Conservation (phyloP, 2,888 invertebrate species). For the Tortricodes alternella region DNA sequence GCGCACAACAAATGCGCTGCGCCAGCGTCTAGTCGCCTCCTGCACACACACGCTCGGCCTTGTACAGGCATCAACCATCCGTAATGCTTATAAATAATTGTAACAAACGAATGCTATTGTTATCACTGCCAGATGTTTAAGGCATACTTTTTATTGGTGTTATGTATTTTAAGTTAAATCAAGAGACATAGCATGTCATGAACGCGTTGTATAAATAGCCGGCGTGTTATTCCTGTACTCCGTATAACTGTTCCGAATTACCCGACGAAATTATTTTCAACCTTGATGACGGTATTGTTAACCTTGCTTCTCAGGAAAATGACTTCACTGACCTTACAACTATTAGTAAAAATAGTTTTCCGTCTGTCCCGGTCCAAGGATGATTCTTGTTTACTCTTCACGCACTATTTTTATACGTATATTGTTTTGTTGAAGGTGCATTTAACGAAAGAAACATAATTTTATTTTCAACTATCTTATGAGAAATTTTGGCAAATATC, state of each 20-base stretch:
- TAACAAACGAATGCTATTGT: no score
- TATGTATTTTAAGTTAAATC: slow-evolving; percentile 1
- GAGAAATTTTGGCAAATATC: slow-evolving; percentile 55
- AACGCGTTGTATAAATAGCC: slow-evolving; percentile 42
- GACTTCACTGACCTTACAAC: slow-evolving; percentile 55
- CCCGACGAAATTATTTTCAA: slow-evolving; percentile 63
- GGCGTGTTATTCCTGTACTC: slow-evolving; percentile 54
- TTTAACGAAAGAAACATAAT: slow-evolving; percentile 2
- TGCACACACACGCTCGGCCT: slow-evolving; percentile 23
- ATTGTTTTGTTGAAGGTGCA: slow-evolving; percentile 11
- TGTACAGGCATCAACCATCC: neutral
- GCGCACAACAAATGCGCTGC: slow-evolving; percentile 38
- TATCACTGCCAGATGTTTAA: neutral
- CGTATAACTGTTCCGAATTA: slow-evolving; percentile 51
- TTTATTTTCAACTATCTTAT: no score
- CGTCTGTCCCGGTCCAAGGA: slow-evolving; percentile 40
- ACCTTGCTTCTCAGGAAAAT: slow-evolving; percentile 68
- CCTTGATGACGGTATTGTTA: slow-evolving; percentile 78
- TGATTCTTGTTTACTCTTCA: slow-evolving; percentile 44
- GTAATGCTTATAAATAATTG: slow-evolving; percentile 3
- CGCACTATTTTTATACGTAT: slow-evolving; percentile 1
- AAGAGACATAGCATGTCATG: slow-evolving; percentile 18
- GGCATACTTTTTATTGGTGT: slow-evolving; percentile 12
- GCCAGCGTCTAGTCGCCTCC: slow-evolving; percentile 34
- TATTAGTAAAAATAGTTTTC: slow-evolving; percentile 31